Percentiles rank a stretch among this genome's conserved stretches.
Evolutionary conservation across 2,797 vertebrate genomes (phyloP).

Genomic region (Chelon labrosus): DNA sequence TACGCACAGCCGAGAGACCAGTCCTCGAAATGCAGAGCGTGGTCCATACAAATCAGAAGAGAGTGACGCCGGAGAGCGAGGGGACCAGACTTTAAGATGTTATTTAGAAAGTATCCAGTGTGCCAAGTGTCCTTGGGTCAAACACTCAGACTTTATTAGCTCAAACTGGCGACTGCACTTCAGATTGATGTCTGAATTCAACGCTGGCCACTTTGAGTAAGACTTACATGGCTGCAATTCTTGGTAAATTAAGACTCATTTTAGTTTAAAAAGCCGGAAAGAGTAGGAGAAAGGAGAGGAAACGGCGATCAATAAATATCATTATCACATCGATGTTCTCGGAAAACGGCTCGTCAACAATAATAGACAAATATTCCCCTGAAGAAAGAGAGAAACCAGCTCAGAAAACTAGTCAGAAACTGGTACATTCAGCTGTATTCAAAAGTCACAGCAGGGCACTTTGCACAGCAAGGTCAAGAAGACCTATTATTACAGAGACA

Average conservation of each 20-base stretch:
- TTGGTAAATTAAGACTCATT: neutral
- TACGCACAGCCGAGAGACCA: slow-evolving; percentile 51
- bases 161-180: neutral
- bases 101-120: neutral
- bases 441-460: too few species aligned
- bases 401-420: too few species aligned
- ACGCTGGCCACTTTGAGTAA: neutral
- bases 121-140: neutral
- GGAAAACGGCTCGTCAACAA: neutral
- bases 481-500: too few species aligned
- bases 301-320: too few species aligned
- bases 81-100: neutral
- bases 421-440: too few species aligned
- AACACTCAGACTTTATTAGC: neutral
- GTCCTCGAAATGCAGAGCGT: slow-evolving; percentile 8
- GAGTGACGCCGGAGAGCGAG: slow-evolving; percentile 4
- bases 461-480: too few species aligned
- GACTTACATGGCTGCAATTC: neutral
- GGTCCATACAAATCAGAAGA: slow-evolving; percentile 45
- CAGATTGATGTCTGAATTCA: neutral
- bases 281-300: neutral
- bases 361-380: neutral
- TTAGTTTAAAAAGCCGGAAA: too few species aligned
- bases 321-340: too few species aligned
- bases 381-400: neutral